Base-by-base conservation (phyloP, 2,113 vertebrate species). In the Numenius arquata region DNA sequence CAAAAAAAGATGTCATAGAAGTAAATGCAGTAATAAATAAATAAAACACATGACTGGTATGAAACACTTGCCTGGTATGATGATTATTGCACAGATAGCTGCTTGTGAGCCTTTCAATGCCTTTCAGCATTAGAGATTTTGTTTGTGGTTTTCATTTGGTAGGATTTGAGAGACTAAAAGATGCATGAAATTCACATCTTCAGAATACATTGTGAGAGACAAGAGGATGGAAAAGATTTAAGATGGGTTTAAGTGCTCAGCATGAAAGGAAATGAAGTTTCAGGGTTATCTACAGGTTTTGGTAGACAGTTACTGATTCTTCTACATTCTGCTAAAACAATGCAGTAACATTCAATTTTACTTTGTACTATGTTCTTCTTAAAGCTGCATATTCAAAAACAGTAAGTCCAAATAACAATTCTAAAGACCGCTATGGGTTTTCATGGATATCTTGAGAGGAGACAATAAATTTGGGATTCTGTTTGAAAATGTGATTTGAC, bases 131-230 rank as follows among this genome's bases (percentile, higher is more conserved):
- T 55, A 81, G 15, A 65, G 36, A 55, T 32, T 95, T 59, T 68
- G 30, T 79, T 93, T 76, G 58, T 88, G 67, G 78, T 90, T 93
- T 95, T 79, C 75, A 83, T 85, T 83, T 92, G 43, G 36, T 52
- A 63, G 52, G 67, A 88, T 68, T 52, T 88, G 13, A 85, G 53
- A 72, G 52, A 90, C 48, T 23, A 72, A 50, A 61, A 59, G 1
- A 0, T 41, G n/a, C 56, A 68, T 41, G 40, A 67, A 75, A 61
- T 29, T 89, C 70, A 63, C 0, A 0, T 88, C 38, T 90, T 81
- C 74, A 74, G 73, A 88, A 74, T 40, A 78, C n/a, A 67, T 5
- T 88, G 18, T 36, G 56, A 88, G 50, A 84, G 30, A 89, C 41
- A 62, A 86, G 61, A 71, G 65, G 66, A 89, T 72, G 58, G 52